Base-by-base conservation (phyloP, 2,113 vertebrate species). In the Machaerirhynchus nigripectus region DNA sequence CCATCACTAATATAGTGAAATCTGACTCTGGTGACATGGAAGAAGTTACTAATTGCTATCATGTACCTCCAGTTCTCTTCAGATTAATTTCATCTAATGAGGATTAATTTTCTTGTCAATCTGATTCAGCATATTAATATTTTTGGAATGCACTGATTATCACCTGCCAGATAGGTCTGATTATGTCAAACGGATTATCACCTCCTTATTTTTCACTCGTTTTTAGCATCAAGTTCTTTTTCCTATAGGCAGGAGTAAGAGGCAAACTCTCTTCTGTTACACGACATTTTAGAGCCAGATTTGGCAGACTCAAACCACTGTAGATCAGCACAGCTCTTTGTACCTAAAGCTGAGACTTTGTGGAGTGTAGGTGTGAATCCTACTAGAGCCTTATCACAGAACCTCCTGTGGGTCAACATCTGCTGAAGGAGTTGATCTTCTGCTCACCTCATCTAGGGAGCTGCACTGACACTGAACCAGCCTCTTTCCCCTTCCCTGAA, bases 81-180 rank as follows among this genome's bases (percentile, higher is more conserved):
- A 90, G 91, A 94, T 91, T 87, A 75, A 94, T 93, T 96, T 97
- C 47, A 78, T 49, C 80, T 96, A 93, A 95, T 75, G 60, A 92
- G 61, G 73, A 81, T 75, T 90, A 81, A 94, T 96, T 95, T 94
- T 94, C 92, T 60, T 93, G 95, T 90, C 90, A 94, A 64, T 90
- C 76, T 81, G 60, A 86, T 94, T 57, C 49, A 65, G 46, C 1
- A 1, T 75, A 87, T 89, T 94, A 89, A 50, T 92, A 84, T 81
- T 94, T 95, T 93, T 96, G 79, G 88, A 96, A 88, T 63, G 80
- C 67, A 75, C 59, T 83, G 88, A 96, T 96, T 94, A 94, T 79
- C 73, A 89, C 76, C 80, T 92, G 73, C 35, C 87, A 93, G 87
- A 4, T 35, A 91, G 84, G 82, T 85, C 81, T 87, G 78, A 47